These are phyloP conservation scores for Notoglanidium macrostoma DNA, from an alignment of 2,797 vertebrate species.

Conservation along the genomic window DNA sequence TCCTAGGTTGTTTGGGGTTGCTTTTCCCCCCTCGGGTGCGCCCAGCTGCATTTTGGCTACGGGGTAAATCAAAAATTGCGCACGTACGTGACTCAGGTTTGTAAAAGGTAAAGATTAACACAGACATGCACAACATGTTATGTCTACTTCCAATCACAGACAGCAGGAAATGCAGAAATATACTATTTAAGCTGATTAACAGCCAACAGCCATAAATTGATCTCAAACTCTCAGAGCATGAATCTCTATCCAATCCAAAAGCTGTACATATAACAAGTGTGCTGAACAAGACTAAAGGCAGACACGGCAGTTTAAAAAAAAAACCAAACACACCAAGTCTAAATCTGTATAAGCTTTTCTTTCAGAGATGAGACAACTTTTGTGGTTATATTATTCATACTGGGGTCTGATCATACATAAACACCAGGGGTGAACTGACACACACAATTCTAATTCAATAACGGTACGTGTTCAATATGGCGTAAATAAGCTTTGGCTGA, in stretches of 20 bases:
- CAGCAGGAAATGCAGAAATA: background rate
- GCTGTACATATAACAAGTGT: background rate
- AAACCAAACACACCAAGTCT: background rate
- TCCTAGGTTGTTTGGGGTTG: slow-evolving; percentile 29
- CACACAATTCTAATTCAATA: no score
- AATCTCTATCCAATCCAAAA: background rate
- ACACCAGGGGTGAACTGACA: background rate
- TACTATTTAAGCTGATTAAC: background rate
- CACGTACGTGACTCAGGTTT: background rate
- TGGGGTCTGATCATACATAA: background rate
- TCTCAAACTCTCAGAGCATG: slow-evolving; percentile 25
- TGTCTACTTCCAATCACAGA: background rate
- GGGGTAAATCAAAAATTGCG: background rate
- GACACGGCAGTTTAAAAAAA: background rate
- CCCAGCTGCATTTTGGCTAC: slow-evolving; percentile 70
- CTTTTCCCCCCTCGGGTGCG: slow-evolving; percentile 55
- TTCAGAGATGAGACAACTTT: background rate
- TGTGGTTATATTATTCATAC: background rate
- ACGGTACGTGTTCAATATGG: no score
- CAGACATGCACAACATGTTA: no score
- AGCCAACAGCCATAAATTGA: slow-evolving; percentile 6
- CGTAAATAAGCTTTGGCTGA: background rate
- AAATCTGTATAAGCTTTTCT: background rate
- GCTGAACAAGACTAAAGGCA: background rate
- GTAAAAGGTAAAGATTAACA: background rate